Evolutionary conservation across 2,113 vertebrate genomes (phyloP).

Genomic region (Pelodiscus sinensis): DNA sequence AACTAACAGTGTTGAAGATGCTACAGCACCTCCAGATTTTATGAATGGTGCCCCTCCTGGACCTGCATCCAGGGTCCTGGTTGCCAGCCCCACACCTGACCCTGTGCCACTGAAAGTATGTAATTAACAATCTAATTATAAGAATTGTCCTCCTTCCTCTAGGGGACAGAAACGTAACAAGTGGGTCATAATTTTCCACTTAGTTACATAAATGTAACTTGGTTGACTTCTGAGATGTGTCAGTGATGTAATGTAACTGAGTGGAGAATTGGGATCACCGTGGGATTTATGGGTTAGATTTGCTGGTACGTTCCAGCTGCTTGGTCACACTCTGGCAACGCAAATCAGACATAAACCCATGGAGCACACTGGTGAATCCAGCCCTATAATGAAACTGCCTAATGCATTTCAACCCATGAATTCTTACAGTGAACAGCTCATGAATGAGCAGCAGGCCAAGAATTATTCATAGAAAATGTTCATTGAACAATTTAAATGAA

Average conservation of each 20-base stretch:
- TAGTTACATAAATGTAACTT: neutral
- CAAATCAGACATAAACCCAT: neutral
- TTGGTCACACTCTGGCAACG: accelerated
- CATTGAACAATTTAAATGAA: slow-evolving; percentile 9
- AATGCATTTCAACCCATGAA: neutral
- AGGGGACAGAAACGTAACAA: neutral
- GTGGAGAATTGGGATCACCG: neutral
- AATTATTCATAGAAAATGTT: neutral
- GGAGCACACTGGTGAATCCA: neutral
- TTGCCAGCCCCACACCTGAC: no score
- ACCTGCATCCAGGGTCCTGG: no score
- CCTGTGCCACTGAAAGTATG: neutral
- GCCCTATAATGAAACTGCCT: neutral
- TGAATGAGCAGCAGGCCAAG: accelerated
- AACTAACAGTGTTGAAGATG: no score
- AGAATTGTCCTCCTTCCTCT: neutral
- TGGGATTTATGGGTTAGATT: neutral
- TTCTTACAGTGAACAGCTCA: neutral
- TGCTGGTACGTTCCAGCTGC: neutral
- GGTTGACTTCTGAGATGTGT: neutral
- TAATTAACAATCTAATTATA: neutral
- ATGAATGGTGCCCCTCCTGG: no score
- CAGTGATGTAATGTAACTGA: neutral
- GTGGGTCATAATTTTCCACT: neutral
- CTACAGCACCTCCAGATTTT: no score